phyloP scores from a whole-genome alignment of 2,113 vertebrate species.

The Sylvilagus bachmani region DNA sequence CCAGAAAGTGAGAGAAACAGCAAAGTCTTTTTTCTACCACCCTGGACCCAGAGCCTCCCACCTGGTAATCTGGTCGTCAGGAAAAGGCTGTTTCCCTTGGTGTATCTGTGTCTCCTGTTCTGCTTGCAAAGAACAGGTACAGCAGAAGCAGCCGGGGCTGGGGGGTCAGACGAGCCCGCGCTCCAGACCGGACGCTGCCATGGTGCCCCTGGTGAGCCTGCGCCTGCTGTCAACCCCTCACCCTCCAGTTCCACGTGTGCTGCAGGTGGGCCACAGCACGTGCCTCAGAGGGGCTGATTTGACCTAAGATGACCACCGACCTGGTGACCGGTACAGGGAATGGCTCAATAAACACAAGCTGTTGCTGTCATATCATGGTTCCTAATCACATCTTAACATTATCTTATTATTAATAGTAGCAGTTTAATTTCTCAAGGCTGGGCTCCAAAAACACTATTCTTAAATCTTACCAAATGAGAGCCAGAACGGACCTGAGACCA shows the following conservation, averaged over 20 bases:
- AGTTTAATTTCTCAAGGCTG: neutral
- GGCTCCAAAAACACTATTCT: neutral
- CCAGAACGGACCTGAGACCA: neutral
- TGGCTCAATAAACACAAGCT: neutral
- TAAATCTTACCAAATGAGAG: neutral
- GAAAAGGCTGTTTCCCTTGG: neutral
- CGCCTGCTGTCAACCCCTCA: neutral
- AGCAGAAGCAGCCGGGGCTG: neutral
- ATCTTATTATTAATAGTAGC: neutral
- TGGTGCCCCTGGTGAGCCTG: neutral
- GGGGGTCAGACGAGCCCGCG: neutral
- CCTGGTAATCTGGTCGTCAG: too few relatives aligned
- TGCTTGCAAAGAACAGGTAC: neutral
- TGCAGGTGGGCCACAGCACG: accelerated
- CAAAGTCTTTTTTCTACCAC: neutral
- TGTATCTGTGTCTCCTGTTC: neutral
- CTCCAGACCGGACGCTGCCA: neutral
- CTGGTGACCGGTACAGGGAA: neutral
- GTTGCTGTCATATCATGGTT: neutral
- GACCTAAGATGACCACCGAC: neutral
- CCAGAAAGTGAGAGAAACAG: neutral
- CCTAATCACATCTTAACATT: neutral
- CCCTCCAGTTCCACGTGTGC: neutral
- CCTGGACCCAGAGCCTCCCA: neutral
- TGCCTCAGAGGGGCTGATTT: neutral